Conservation (phyloP, 2,113 vertebrate genomes). For the Leptocoma aspasia region DNA sequence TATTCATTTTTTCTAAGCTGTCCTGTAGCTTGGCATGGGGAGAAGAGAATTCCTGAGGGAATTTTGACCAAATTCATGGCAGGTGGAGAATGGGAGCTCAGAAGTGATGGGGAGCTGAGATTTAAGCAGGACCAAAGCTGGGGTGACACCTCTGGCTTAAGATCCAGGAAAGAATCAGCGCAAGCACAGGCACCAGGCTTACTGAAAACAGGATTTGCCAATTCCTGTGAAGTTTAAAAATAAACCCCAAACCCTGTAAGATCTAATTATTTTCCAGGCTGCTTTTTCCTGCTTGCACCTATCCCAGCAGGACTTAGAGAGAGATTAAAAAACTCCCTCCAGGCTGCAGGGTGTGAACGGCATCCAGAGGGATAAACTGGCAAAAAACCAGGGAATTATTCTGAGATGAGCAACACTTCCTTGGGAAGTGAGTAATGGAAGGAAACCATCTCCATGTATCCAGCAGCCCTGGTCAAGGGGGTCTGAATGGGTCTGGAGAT, state of each 20-base stretch:
- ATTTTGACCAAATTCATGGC: background rate
- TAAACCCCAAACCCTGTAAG: background rate
- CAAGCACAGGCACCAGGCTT: background rate
- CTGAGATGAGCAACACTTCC: background rate
- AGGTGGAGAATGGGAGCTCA: background rate
- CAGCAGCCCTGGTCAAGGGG: background rate
- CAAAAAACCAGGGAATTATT: background rate
- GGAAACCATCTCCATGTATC: background rate
- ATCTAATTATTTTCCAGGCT: conserved; percentile 24
- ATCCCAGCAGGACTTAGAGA: background rate
- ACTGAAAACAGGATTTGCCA: conserved; percentile 7
- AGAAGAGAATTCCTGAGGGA: background rate
- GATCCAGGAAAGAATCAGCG: background rate
- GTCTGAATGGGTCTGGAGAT: background rate
- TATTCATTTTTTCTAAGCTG: background rate
- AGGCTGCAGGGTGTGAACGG: background rate
- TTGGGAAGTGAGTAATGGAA: conserved; percentile 31
- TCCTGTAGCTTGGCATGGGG: fast-evolving
- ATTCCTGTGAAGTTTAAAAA: conserved; percentile 30
- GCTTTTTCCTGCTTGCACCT: conserved; percentile 45
- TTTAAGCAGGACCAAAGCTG: background rate
- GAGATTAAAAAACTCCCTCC: background rate
- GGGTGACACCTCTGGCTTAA: background rate
- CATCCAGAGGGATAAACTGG: background rate
- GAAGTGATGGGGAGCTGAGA: background rate